Conservation (phyloP, 2,888 invertebrate genomes). For the Calameuta idolon region DNA sequence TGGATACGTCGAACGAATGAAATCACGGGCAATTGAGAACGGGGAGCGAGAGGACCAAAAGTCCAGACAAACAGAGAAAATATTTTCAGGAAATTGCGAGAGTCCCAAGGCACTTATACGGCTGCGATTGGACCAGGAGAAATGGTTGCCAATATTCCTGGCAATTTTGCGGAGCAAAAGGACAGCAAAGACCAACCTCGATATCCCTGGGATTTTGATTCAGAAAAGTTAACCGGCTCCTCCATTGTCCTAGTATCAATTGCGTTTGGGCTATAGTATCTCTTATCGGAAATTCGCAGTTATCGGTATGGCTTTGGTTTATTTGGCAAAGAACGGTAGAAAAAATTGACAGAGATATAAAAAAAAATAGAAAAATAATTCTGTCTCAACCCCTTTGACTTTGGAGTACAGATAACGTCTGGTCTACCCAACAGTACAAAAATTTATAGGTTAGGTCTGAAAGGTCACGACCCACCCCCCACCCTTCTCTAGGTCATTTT, state of each 20-base stretch:
- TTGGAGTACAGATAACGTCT: neutral
- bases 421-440: neutral
- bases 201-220: neutral
- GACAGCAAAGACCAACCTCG: neutral
- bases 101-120: neutral
- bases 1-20: neutral
- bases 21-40: neutral
- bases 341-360: neutral
- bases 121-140: neutral
- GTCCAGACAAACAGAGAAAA: neutral
- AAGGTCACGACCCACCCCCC: no score
- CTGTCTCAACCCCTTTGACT: neutral
- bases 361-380: neutral
- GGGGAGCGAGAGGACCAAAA: neutral
- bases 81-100: neutral
- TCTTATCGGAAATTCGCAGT: neutral
- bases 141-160: neutral
- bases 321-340: neutral
- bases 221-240: neutral
- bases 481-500: no score
- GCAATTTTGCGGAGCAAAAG: neutral
- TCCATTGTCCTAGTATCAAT: neutral
- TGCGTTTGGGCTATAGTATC: neutral
- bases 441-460: no score
- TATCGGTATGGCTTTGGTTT: neutral